phyloP scores from a whole-genome alignment of 2,797 vertebrate genomes.

The Clamator glandarius region DNA sequence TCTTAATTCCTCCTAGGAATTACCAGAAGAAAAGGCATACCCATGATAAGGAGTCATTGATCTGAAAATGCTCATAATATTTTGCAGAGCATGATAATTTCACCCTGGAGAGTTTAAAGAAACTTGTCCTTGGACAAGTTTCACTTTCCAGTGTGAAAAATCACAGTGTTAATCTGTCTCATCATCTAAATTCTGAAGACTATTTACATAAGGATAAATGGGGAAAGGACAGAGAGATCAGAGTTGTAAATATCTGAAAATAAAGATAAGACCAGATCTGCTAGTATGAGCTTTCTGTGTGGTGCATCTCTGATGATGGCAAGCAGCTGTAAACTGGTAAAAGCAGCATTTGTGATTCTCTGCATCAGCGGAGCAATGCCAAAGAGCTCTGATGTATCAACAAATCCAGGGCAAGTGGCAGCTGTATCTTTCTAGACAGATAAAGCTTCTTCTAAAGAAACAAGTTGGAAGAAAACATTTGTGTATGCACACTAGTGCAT shows the following conservation, averaged over 20 bases:
- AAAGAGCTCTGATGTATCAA: constrained; percentile 18
- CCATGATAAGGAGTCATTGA: background rate
- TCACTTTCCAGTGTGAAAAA: constrained; percentile 15
- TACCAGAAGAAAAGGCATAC: background rate
- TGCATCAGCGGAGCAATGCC: constrained; percentile 34
- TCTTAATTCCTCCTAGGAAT: background rate
- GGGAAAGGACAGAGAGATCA: background rate
- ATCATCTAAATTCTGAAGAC: constrained; percentile 18
- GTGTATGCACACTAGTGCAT: background rate
- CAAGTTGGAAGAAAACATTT: background rate
- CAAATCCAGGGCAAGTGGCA: constrained; percentile 34
- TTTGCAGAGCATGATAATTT: background rate
- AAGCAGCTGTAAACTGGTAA: constrained; percentile 18
- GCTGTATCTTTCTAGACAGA: constrained; percentile 33
- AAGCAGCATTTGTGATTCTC: constrained; percentile 38
- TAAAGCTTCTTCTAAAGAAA: constrained; percentile 17
- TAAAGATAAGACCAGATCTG: constrained; percentile 38
- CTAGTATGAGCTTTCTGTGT: background rate
- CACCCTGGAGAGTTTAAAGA: background rate
- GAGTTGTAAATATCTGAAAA: constrained; percentile 15
- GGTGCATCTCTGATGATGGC: constrained; percentile 21
- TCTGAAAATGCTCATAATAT: background rate
- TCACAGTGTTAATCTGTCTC: background rate
- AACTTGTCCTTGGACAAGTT: background rate
- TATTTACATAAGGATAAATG: background rate